Evolutionary conservation across 30 jellyfish, hydroid and myxozoan species (phyloP), one percentile per base, ranked within the genome.

Genomic region (Nemopilema nomurai): DNA sequence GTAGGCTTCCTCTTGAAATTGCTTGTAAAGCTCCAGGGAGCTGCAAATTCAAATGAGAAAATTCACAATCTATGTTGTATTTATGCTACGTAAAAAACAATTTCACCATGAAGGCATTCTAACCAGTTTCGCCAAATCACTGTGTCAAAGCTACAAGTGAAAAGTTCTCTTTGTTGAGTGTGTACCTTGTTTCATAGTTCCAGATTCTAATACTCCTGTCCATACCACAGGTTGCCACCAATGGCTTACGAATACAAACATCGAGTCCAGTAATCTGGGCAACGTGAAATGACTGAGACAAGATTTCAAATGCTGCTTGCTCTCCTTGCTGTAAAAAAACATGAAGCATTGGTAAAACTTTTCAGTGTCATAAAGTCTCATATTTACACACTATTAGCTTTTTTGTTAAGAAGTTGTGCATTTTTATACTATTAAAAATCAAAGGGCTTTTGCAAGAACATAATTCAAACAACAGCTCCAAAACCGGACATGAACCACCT

Each of bases 1-100:
- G 96, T 89, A 89, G 18, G 97, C 99, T 75, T 94, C 99, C 76
- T 94, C 99, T 89, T 94, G 97, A 69, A 94, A 94, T 73, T 89
- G 97, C 84, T 94, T 94, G 93, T 89, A 89, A 29, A 90, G 86
- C 71, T 94, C 99, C 21, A 94, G 92, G 6, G 96, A 63, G 52
- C 98, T 92, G 86, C 52, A 87, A 19, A 1, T 49, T 17, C 7
- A 25, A 72, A 31, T 25, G 30, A 31, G 30, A 72, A 4, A 21
- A 64, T 20, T 64, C 6, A 64, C 7, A 1, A 64, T 8, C 6
- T 3, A 41, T 13, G 6, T 17, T 26, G 6, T 64, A 17, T 64
- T 26, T 64, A 21, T 26, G 8, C 74, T 64, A 3, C 74, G 6
- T 3, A 41, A 41, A 13, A 13, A 41, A 41, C 57, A 41, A 3